Conservation (phyloP, 2,888 invertebrate genomes). For the Drosophila imparisetae region DNA sequence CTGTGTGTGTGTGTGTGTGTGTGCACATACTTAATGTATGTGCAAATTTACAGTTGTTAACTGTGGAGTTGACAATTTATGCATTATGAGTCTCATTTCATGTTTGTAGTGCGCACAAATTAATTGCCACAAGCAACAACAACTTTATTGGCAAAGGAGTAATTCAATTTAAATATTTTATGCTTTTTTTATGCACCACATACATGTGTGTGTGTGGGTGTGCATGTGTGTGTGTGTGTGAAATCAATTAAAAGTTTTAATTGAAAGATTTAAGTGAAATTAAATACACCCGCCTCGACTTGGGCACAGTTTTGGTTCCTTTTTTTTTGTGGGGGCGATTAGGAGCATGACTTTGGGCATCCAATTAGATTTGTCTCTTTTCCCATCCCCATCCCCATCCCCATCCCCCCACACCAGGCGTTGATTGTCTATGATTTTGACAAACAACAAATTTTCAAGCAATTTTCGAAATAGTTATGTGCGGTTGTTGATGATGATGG, state of each 20-base stretch:
- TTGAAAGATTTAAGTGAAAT: conserved; percentile 76
- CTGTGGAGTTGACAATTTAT: conserved; percentile 39
- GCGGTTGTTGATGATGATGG: conserved; percentile 14
- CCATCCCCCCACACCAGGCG: neutral
- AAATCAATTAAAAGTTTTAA: conserved; percentile 78
- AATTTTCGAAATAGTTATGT: conserved; percentile 38
- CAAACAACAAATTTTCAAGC: conserved; percentile 5
- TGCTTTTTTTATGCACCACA: conserved; percentile 31
- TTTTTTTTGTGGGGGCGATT: neutral
- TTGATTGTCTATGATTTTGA: conserved; percentile 45
- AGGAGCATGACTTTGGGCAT: neutral
- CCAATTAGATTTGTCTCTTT: conserved; percentile 21
- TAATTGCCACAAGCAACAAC: conserved; percentile 33
- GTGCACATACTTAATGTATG: neutral
- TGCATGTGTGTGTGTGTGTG: conserved; percentile 33
- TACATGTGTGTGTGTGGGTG: conserved; percentile 6
- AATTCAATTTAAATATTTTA: conserved; percentile 31
- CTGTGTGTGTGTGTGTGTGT: neutral
- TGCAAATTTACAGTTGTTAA: conserved; percentile 13
- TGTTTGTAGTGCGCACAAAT: conserved; percentile 29
- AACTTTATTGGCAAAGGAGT: conserved; percentile 12
- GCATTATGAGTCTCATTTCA: conserved; percentile 1
- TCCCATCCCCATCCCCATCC: neutral
- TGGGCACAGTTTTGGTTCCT: neutral
- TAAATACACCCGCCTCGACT: conserved; percentile 32